These are phyloP conservation scores for Hypomesus transpacificus DNA, from an alignment of 2,113 vertebrate species.

Conservation along the genomic window DNA sequence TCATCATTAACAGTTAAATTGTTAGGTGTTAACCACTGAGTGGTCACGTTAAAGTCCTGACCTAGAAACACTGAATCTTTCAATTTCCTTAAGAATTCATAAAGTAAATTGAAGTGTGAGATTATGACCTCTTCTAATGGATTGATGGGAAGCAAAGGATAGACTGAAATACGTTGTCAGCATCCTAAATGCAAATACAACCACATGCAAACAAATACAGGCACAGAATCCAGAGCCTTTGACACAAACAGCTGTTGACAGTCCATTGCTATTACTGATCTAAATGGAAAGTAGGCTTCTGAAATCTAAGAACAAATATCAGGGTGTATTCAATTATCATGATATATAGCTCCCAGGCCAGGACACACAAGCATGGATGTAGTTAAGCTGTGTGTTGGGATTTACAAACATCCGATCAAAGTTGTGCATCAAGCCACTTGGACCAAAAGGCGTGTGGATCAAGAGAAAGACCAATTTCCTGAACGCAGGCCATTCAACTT, in stretches of 20 bases:
- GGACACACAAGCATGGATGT: too few relatives aligned
- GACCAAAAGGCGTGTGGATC: too few relatives aligned
- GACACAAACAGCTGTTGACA: not conserved
- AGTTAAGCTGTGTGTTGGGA: too few relatives aligned
- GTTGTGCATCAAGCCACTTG: too few relatives aligned
- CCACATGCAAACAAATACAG: not conserved
- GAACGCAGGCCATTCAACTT: too few relatives aligned
- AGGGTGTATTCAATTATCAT: too few relatives aligned
- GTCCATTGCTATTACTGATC: too few relatives aligned
- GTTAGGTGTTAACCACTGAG: not conserved
- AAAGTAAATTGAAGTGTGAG: not conserved
- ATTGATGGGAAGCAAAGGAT: not conserved
- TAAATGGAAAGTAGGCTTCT: not conserved
- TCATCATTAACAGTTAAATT: not conserved
- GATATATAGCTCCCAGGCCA: too few relatives aligned
- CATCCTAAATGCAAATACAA: not conserved
- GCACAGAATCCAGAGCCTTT: not conserved
- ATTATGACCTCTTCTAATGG: not conserved
- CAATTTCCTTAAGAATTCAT: not conserved
- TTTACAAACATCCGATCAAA: too few relatives aligned
- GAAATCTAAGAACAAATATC: not conserved
- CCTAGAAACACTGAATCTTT: not conserved
- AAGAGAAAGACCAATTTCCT: too few relatives aligned
- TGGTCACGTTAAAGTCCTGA: not conserved
- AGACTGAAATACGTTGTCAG: not conserved